Percentiles rank a stretch among this genome's conserved stretches.
These are phyloP conservation scores for Petroica traversi DNA, from an alignment of 2,113 vertebrate species.

Conservation along the genomic window DNA sequence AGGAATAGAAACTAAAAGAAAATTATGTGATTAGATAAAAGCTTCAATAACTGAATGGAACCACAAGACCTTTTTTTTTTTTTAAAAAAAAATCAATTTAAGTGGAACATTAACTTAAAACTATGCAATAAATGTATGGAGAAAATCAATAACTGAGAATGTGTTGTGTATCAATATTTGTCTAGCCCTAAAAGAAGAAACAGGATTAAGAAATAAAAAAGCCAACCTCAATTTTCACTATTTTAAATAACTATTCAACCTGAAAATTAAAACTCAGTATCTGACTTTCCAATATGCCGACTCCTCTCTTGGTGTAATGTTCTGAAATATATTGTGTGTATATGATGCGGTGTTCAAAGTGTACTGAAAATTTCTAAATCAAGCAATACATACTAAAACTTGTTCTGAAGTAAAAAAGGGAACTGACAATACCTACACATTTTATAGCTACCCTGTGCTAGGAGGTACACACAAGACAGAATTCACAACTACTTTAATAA, in stretches of 20 bases:
- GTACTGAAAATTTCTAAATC: conserved; percentile 43
- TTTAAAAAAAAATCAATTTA: conserved; percentile 37
- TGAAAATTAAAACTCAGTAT: conserved; percentile 71
- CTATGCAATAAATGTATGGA: conserved; percentile 44
- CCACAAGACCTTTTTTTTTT: neutral
- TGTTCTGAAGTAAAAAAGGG: neutral
- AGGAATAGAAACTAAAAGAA: conserved; percentile 25
- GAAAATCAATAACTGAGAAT: conserved; percentile 61
- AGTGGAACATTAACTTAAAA: conserved; percentile 60
- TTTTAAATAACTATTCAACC: conserved; percentile 71
- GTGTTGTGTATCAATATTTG: conserved; percentile 62
- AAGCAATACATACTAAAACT: conserved; percentile 36
- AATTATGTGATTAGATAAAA: neutral
- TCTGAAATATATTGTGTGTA: conserved; percentile 45
- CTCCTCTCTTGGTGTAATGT: conserved; percentile 43
- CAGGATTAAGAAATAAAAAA: conserved; percentile 71
- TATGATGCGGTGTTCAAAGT: conserved; percentile 26
- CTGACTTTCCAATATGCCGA: conserved; percentile 63
- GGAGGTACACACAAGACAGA: neutral
- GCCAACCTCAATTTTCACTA: conserved; percentile 63
- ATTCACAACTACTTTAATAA: conserved; percentile 42
- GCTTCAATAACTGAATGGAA: conserved; percentile 37
- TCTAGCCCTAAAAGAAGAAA: conserved; percentile 58
- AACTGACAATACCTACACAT: neutral
- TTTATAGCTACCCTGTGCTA: conserved; percentile 13